Conservation (phyloP, 2,888 invertebrate species). For the Dendrolimus houi region DNA sequence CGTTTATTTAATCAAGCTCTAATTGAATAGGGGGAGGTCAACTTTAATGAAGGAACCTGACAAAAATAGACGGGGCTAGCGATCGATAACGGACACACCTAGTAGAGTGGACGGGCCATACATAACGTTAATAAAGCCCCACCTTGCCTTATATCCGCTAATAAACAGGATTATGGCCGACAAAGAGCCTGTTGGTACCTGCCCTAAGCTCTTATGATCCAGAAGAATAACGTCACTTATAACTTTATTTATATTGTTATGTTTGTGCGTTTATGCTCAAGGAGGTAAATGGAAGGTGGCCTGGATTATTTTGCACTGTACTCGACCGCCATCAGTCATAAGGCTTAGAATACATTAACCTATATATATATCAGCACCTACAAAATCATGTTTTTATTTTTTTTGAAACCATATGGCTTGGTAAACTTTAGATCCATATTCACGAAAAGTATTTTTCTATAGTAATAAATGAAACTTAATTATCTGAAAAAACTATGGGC, state of each 20-base stretch:
- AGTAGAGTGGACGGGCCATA: slow-evolving; percentile 34
- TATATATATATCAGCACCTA: too few relatives aligned
- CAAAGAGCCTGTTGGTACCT: slow-evolving; percentile 18
- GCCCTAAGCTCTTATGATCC: neutral
- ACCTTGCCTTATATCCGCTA: slow-evolving; percentile 41
- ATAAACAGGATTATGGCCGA: slow-evolving; percentile 45
- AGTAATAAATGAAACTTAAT: too few relatives aligned
- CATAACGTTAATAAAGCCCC: slow-evolving; percentile 44
- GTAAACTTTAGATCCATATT: too few relatives aligned
- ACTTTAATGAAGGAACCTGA: slow-evolving; percentile 18
- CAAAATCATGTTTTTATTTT: too few relatives aligned
- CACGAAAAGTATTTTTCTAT: too few relatives aligned
- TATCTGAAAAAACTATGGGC: too few relatives aligned
- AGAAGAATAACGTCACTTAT: slow-evolving; percentile 11
- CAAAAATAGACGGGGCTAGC: slow-evolving; percentile 25
- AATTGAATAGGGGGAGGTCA: slow-evolving; percentile 3
- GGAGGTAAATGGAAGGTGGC: neutral
- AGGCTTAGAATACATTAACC: neutral
- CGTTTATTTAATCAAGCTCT: slow-evolving; percentile 1
- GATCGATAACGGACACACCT: slow-evolving; percentile 49
- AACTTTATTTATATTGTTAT: neutral
- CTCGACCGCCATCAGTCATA: neutral
- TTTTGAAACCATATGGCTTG: too few relatives aligned
- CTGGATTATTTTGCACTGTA: neutral
- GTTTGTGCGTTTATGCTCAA: neutral